phyloP scores from a whole-genome alignment of 2,888 invertebrate species.

The Euzetes globulus region DNA sequence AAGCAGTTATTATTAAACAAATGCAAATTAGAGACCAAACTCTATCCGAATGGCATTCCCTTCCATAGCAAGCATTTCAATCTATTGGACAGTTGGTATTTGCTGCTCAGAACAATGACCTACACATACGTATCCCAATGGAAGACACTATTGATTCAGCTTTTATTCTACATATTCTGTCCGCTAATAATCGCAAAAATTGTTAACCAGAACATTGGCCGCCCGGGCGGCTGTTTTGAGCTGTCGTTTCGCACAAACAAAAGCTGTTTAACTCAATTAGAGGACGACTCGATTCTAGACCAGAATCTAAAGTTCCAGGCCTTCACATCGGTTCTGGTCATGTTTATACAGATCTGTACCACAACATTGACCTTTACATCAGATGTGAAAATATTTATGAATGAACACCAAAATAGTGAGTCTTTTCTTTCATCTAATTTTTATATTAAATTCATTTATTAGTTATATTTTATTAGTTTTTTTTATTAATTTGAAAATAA shows the following conservation, averaged over 20 bases:
- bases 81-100: conserved; percentile 4
- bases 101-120: conserved; percentile 10
- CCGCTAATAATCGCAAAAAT: conserved; percentile 15
- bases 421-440: not conserved
- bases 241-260: not conserved
- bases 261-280: conserved; percentile 8
- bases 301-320: conserved; percentile 16
- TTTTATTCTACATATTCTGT: conserved; percentile 14
- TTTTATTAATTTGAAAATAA: too few species aligned
- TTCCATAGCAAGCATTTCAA: conserved; percentile 7
- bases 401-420: conserved; percentile 25
- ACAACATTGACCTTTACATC: conserved; percentile 14
- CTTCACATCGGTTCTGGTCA: conserved; percentile 19
- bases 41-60: conserved; percentile 17
- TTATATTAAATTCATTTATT: not conserved
- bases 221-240: conserved; percentile 8
- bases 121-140: not conserved
- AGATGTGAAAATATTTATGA: conserved; percentile 22
- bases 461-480: not conserved
- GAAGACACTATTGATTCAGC: not conserved
- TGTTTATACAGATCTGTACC: conserved; percentile 24
- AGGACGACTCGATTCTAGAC: conserved; percentile 4
- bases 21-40: not conserved
- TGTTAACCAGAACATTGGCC: not conserved
- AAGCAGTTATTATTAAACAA: not conserved